These are phyloP conservation scores for Procavia capensis DNA, from an alignment of 2,113 vertebrate species.

Conservation along the genomic window DNA sequence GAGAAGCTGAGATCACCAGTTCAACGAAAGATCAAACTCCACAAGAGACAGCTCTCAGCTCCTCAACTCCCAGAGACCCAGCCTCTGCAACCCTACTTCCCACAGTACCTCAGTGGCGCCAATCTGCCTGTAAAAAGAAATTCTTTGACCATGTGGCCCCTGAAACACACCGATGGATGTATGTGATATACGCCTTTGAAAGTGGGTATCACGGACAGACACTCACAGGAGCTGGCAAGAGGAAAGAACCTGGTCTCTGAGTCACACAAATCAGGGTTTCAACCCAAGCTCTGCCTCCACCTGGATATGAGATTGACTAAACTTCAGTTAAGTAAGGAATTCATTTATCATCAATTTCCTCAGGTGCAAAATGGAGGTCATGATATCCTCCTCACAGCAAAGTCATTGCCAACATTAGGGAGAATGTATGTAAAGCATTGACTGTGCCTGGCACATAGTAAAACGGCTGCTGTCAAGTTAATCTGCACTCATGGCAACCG, in stretches of 20 bases:
- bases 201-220: neutral
- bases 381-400: neutral
- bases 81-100: neutral
- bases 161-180: neutral
- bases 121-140: neutral
- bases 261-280: neutral
- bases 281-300: neutral
- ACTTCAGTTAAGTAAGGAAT: neutral
- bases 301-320: neutral
- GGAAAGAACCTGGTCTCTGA: neutral
- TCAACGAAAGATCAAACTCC: neutral
- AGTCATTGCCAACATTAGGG: neutral
- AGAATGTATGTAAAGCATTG: neutral
- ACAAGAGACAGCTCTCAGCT: accelerated
- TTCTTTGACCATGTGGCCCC: accelerated
- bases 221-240: neutral
- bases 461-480: neutral
- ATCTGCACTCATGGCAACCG: neutral
- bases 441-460: neutral
- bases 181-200: neutral
- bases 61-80: neutral
- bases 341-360: neutral
- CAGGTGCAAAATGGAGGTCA: neutral
- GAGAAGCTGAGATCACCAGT: neutral
- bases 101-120: neutral